These are phyloP conservation scores for Thysanoteuthis rhombus DNA, from an alignment of 2,888 invertebrate genomes.

Conservation along the genomic window DNA sequence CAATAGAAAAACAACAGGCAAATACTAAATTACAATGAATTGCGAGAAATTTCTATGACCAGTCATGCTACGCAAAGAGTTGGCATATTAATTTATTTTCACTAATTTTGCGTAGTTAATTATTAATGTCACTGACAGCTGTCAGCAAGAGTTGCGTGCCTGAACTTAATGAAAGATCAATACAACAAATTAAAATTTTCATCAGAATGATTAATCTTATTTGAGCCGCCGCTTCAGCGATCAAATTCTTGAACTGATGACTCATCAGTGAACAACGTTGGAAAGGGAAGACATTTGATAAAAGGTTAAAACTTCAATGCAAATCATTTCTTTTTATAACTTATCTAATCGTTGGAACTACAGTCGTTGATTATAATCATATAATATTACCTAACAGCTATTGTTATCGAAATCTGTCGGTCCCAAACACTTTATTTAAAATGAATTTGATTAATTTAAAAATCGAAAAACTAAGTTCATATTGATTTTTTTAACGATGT, in stretches of 20 bases:
- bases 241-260: background rate
- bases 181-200: background rate
- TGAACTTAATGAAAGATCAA: background rate
- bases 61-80: background rate
- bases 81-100: background rate
- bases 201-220: background rate
- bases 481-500: too few species aligned
- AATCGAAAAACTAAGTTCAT: too few species aligned
- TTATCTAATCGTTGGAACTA: too few species aligned
- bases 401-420: too few species aligned
- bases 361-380: too few species aligned
- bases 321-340: too few species aligned
- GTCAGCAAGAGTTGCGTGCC: background rate
- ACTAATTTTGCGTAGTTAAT: background rate
- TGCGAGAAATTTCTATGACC: background rate
- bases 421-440: too few species aligned
- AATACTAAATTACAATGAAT: background rate
- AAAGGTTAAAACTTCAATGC: too few species aligned
- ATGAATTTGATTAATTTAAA: too few species aligned
- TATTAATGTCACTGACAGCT: background rate
- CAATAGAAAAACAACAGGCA: background rate
- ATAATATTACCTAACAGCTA: too few species aligned
- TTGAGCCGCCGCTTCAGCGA: background rate
- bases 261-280: background rate
- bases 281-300: background rate